A percentile compares a stretch with the other conserved stretches of the same genome.
Conservation (phyloP, 2,888 invertebrate genomes). For the Athalia circularis region DNA sequence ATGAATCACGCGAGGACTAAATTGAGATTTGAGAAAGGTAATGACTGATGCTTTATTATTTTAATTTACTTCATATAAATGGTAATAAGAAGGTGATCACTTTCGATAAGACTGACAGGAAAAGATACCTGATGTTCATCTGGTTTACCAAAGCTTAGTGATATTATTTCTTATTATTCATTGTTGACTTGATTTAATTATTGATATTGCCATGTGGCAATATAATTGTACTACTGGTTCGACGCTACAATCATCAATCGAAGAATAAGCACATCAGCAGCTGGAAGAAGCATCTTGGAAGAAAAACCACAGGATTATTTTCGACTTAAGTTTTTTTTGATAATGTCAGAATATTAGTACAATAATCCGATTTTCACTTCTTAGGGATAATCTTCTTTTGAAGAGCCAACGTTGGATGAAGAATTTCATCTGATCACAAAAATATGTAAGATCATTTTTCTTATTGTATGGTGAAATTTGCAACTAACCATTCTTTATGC, state of each 20-base stretch:
- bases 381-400: not conserved
- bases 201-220: too few relatives aligned
- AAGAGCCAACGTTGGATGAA: conserved; percentile 14
- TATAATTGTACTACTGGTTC: too few relatives aligned
- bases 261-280: not conserved
- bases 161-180: too few relatives aligned
- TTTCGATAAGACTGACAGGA: too few relatives aligned
- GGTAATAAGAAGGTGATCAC: too few relatives aligned
- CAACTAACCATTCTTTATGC: conserved; percentile 27
- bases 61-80: too few relatives aligned
- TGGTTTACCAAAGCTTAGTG: too few relatives aligned
- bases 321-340: not conserved
- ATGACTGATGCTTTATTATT: too few relatives aligned
- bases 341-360: conserved; percentile 5
- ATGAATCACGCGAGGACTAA: too few relatives aligned
- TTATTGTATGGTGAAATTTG: conserved; percentile 6
- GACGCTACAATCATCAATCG: not conserved
- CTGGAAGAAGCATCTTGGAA: not conserved
- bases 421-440: conserved; percentile 27
- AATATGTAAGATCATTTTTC: conserved; percentile 38
- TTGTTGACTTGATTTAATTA: too few relatives aligned
- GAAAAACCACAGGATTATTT: not conserved
- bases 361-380: conserved; percentile 24
- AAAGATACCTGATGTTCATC: too few relatives aligned
- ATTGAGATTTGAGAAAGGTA: too few relatives aligned